Conservation (phyloP, 2,797 vertebrate species). For the Dicrostonyx torquatus region DNA sequence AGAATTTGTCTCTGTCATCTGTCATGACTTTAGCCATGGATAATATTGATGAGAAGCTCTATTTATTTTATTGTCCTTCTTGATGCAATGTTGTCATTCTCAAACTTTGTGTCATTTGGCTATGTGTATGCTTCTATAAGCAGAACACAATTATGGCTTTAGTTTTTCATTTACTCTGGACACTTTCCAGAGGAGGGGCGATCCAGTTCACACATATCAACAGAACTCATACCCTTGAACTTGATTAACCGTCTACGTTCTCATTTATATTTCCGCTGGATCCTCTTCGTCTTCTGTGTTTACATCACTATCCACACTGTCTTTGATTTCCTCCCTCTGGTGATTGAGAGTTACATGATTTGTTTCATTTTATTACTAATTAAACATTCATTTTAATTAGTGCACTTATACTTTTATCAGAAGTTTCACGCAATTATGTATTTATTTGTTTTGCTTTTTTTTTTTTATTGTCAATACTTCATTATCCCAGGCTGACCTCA, state of each 20-base stretch:
- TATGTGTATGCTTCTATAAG: not conserved
- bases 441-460: not conserved
- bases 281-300: constrained; percentile 42
- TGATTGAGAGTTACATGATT: constrained; percentile 17
- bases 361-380: constrained; percentile 56
- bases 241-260: constrained; percentile 4
- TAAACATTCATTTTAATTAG: constrained; percentile 28
- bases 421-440: not conserved
- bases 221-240: constrained; percentile 2
- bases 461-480: not conserved
- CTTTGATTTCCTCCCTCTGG: constrained; percentile 35
- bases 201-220: not conserved
- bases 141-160: constrained; percentile 24
- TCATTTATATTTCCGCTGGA: not conserved
- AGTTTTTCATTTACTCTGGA: not conserved
- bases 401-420: not conserved
- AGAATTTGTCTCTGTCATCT: constrained; percentile 21
- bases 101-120: constrained; percentile 36
- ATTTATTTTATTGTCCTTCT: constrained; percentile 39
- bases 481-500: not conserved
- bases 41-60: not conserved
- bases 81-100: not conserved
- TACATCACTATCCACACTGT: constrained; percentile 11
- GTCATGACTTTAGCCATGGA: constrained; percentile 45
- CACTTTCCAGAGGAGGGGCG: not conserved